A percentile compares a stretch with the other conserved stretches of the same genome.
phyloP scores from a whole-genome alignment of 2,113 vertebrate genomes.

The Symphodus melops region DNA sequence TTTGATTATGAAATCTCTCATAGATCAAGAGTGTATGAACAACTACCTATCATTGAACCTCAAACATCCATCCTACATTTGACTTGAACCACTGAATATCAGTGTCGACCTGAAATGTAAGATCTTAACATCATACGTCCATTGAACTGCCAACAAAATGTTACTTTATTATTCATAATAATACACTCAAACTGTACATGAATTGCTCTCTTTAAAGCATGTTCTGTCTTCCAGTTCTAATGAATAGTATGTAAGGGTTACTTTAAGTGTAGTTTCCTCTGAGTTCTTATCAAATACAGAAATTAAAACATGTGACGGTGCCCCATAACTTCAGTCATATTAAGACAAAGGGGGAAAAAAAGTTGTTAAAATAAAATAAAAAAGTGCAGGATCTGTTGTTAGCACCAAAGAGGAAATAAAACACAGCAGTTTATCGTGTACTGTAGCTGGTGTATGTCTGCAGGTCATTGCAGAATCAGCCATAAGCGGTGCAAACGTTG shows the following conservation, averaged over 20 bases:
- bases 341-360: neutral
- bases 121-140: conserved; percentile 6
- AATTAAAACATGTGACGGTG: conserved; percentile 5
- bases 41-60: conserved; percentile 35
- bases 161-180: conserved; percentile 11
- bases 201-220: conserved; percentile 60
- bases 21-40: conserved; percentile 18
- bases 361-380: neutral
- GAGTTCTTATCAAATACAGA: neutral
- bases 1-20: conserved; percentile 26
- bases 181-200: conserved; percentile 50
- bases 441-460: conserved; percentile 7
- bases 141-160: conserved; percentile 52
- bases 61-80: conserved; percentile 16
- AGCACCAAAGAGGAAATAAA: conserved; percentile 49
- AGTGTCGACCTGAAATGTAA: conserved; percentile 22
- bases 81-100: neutral
- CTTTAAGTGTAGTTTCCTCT: conserved; percentile 28
- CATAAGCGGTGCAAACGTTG: conserved; percentile 11
- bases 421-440: conserved; percentile 28
- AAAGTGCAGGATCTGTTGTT: conserved; percentile 15
- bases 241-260: conserved; percentile 21
- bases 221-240: conserved; percentile 69
- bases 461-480: conserved; percentile 16
- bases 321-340: neutral